Conservation (phyloP, 2,797 vertebrate genomes). For the Spinus pinus region DNA sequence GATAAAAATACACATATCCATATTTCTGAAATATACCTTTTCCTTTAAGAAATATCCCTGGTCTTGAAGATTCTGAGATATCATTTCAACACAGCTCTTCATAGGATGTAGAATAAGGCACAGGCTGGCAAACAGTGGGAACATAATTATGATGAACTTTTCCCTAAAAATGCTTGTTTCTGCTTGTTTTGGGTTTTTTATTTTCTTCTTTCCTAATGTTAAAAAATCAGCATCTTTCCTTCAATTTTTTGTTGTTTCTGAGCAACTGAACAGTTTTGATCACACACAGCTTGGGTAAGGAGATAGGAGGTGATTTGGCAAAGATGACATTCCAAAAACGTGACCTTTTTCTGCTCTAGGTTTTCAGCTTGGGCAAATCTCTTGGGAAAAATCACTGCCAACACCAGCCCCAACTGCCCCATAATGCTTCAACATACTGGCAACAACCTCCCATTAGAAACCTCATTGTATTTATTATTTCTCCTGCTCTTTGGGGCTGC, state of each 20-base stretch:
- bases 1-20: not conserved
- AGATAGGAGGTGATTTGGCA: not conserved
- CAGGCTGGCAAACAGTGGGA: not conserved
- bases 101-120: not conserved
- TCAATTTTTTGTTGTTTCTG: not conserved
- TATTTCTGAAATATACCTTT: not conserved
- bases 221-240: not conserved
- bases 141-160: not conserved
- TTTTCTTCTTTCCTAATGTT: not conserved
- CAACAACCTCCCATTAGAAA: not conserved
- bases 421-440: not conserved
- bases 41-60: not conserved
- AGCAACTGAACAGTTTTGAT: not conserved
- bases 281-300: not conserved
- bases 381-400: not conserved
- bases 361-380: not conserved
- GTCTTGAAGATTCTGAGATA: not conserved
- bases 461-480: not conserved
- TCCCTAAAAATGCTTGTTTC: not conserved
- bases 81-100: not conserved
- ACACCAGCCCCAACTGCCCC: not conserved
- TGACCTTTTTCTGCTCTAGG: not conserved
- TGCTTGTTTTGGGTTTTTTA: not conserved
- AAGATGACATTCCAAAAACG: not conserved
- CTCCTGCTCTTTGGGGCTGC: not conserved